phyloP scores from a whole-genome alignment of 1,140 invertebrate genomes.

The Lethrus apterus region DNA sequence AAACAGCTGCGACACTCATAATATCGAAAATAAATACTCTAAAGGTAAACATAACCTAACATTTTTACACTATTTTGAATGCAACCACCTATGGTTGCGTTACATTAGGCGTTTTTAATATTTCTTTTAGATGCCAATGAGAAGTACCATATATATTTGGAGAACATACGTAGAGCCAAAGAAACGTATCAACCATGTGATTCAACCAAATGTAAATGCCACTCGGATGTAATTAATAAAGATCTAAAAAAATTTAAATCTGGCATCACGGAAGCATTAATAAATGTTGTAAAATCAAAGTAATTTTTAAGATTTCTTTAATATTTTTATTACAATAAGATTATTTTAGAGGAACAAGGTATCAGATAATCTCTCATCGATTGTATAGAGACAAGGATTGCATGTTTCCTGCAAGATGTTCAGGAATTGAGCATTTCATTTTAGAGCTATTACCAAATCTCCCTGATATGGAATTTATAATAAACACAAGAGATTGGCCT shows the following conservation, averaged over 20 bases:
- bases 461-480: constrained; percentile 77
- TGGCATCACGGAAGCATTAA: constrained; percentile 59
- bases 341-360: constrained; percentile 61
- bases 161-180: constrained; percentile 40
- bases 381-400: constrained; percentile 79
- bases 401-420: constrained; percentile 86
- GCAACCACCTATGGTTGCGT: constrained; percentile 3
- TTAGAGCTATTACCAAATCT: constrained; percentile 55
- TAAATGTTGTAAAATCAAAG: constrained; percentile 52
- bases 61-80: background rate
- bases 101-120: constrained; percentile 11
- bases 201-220: constrained; percentile 52
- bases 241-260: constrained; percentile 65
- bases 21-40: constrained; percentile 20
- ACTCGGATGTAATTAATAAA: constrained; percentile 53
- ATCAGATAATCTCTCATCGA: constrained; percentile 76
- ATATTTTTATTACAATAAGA: constrained; percentile 4
- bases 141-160: constrained; percentile 35
- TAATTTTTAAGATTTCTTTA: constrained; percentile 32
- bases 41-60: constrained; percentile 20
- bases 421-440: constrained; percentile 87
- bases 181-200: constrained; percentile 43
- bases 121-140: constrained; percentile 41
- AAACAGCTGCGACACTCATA: constrained; percentile 1
- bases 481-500: constrained; percentile 92